Base-by-base conservation (phyloP, 2,797 vertebrate species). In the Cossypha heuglini region DNA sequence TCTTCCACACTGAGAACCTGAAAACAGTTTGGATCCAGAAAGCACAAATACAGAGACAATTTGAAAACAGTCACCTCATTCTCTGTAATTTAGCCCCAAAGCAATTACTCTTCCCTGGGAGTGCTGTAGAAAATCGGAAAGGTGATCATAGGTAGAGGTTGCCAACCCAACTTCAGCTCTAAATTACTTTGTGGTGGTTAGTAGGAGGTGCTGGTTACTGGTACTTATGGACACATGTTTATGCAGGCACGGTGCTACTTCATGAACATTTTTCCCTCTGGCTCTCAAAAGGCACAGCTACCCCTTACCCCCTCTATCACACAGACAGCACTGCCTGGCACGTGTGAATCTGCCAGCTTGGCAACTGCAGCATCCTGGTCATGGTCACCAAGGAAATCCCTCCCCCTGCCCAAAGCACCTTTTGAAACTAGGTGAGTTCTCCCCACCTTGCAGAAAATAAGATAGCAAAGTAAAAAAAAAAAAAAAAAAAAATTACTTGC, bases 171-270 rank as follows among this genome's bases (percentile, higher is more conserved):
- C 25, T 86, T 73, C 54, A 90, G 68, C 45, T 68, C 25, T 54
- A 88, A 63, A 64, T 75, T 64, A 40, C 58, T n/a, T 74, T 72
- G 63, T 25, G n/a, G 48, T 58, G 31, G 14, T 19, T 26, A 33
- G 52, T 8, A 38, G 38, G 38, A 38, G 38, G 38, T 48, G 37
- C 33, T 55, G 37, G 29, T 71, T 71, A 28, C 21, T 24, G 11
- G 31, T 40, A 37, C 26, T 64, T 69, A 33, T 0, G 8, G 43
- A 31, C 38, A 59, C 0, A 1, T n/a, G 43, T 45, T 69, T 55
- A 20, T 11, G 13, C 33, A 69, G 33, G 17, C 4, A 2, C 28
- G 29, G 48, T 67, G 48, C 40, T 67, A 11, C 20, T 54, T 46
- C 25, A 38, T 43, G 7, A 85, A 21, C 19, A 35, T 42, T 42